Base-by-base conservation (phyloP, 2,797 vertebrate species). In the Dipus sagitta region DNA sequence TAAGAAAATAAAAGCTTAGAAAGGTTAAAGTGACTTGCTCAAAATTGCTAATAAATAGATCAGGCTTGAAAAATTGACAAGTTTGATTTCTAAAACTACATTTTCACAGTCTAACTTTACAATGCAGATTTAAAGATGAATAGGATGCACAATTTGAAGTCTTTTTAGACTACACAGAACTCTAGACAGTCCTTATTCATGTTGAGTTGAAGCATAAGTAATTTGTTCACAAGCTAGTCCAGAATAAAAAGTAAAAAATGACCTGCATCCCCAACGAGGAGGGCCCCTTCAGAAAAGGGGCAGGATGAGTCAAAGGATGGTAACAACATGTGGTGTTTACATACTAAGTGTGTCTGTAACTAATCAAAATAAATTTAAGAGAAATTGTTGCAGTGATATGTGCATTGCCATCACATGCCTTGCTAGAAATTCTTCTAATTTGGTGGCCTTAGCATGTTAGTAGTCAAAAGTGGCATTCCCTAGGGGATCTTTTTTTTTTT, bases 381-480 rank as follows among this genome's bases (percentile, higher is more conserved):
- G 47, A 47, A 47, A 47, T 30, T 7, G 11, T 30, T 58, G 58
- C 20, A 26, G 54, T 24, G 4, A 26, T 64, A 1, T 24, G 7
- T 17, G 58, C 64, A 20, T 52, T 64, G 18, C 62, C 1, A 0
- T 91, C 8, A 2, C 23, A 38, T 47, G 62, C 64, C 86, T 75
- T 52, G 8, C 80, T 74, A 77, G 75, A 89, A 75, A 65, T 21
- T 32, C 28, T 23, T 76, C 14, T 62, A 26, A 67, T 90, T 65
- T 89, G 76, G 2, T 62, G 58, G 47, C 52, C 75, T 80, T 32
- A 3, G 68, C 71, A 38, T 10, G 0, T 88, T 72, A 47, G 26
- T 23, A 54, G 76, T 86, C 86, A 88, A 88, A 70, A 92, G 11
- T 83, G 84, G 17, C 17, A 47, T 52, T 91, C 71, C 65, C 88